Conservation (phyloP, 2,113 vertebrate species). For the Machaerirhynchus nigripectus region DNA sequence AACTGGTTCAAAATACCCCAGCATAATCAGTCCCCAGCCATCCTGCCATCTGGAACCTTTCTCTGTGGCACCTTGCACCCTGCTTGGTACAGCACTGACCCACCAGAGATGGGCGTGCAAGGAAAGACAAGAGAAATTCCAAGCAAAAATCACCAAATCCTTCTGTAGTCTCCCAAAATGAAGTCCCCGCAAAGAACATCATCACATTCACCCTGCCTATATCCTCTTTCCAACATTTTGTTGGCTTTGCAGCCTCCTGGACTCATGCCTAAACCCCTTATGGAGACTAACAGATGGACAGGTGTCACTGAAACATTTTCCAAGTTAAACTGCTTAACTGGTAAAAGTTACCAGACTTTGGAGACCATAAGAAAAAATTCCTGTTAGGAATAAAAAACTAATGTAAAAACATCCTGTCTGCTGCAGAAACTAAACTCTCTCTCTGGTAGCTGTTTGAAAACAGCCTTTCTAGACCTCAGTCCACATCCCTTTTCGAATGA, state of each 20-base stretch:
- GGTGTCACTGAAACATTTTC: background rate
- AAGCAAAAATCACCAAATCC: background rate
- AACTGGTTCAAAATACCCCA: background rate
- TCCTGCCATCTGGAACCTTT: background rate
- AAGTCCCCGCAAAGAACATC: background rate
- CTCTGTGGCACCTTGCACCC: accelerated
- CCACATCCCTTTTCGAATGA: background rate
- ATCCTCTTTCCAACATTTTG: background rate
- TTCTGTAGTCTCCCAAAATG: accelerated
- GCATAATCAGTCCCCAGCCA: background rate
- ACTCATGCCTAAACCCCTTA: background rate
- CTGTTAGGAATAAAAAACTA: background rate
- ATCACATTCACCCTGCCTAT: background rate
- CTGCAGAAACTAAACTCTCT: background rate
- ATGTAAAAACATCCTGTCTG: background rate
- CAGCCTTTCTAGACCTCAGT: background rate
- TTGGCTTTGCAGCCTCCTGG: background rate
- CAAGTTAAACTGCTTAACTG: background rate
- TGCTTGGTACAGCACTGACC: background rate
- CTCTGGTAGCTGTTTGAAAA: background rate
- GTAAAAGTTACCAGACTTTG: background rate
- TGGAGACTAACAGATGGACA: background rate
- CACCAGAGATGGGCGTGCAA: background rate
- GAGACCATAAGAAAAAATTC: background rate
- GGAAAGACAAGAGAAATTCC: background rate